Percentiles rank a stretch among this genome's conserved stretches.
Evolutionary conservation across 2,113 vertebrate species (phyloP).

Genomic region (Chamaea fasciata): DNA sequence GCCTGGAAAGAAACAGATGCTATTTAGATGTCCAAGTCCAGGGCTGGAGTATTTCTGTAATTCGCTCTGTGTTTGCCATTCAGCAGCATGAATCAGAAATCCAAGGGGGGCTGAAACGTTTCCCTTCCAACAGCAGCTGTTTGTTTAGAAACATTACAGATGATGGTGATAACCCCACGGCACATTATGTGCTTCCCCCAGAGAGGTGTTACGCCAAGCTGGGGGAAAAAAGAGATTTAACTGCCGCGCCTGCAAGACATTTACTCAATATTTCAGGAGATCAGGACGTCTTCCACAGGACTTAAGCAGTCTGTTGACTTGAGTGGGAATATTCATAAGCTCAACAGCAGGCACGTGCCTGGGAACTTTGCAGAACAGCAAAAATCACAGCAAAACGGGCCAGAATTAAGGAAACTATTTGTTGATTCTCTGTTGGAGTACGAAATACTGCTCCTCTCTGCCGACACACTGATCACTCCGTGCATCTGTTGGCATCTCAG

Average conservation of each 20-base stretch:
- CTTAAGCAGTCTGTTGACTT: not conserved
- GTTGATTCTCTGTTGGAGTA: not conserved
- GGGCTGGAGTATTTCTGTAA: conserved; percentile 7
- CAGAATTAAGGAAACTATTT: not conserved
- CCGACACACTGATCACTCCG: not conserved
- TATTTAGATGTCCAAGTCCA: not conserved
- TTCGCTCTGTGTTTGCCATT: conserved; percentile 20
- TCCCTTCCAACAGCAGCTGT: conserved; percentile 49
- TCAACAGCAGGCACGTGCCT: not conserved
- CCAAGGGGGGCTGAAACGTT: conserved; percentile 36
- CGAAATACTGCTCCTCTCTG: not conserved
- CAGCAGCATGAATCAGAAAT: conserved; percentile 29
- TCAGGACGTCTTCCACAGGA: not conserved
- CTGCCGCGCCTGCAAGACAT: conserved; percentile 15
- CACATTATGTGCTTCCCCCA: conserved; percentile 15
- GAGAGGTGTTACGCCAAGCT: conserved; percentile 22
- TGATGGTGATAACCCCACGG: not conserved
- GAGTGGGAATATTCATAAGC: conserved; percentile 6
- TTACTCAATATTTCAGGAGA: conserved; percentile 53
- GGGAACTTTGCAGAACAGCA: not conserved
- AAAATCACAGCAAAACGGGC: not conserved
- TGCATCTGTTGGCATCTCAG: not conserved
- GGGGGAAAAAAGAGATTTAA: conserved; percentile 34
- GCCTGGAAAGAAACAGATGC: conserved; percentile 1
- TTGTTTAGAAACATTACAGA: conserved; percentile 33